Base-by-base conservation (phyloP, 2,888 invertebrate species). In the Parnassius glacialis region DNA sequence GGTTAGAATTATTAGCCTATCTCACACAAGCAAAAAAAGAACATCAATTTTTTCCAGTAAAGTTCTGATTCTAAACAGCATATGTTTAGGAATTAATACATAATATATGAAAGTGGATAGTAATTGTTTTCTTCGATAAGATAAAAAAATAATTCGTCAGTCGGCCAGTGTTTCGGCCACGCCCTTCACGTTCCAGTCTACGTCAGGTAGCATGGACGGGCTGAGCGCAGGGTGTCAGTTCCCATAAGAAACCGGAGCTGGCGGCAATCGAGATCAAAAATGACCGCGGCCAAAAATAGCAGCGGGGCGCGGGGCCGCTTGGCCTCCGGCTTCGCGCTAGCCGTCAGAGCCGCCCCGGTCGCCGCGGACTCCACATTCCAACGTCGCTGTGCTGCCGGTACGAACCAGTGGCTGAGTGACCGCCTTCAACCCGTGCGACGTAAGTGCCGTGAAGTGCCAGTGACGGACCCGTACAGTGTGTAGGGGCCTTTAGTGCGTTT, bases 331-430 rank as follows among this genome's bases (percentile, higher is more conserved):
- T 73, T 66, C 69, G 72, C 74, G 74, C 72, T 74, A 69, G 74
- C 79, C 78, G 74, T 74, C 93, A 94, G 94, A 94, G 93, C 93
- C 93, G 93, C 93, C 92, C 89, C 92, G 93, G 93, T 93, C 93
- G 93, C 92, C 92, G 94, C 93, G 93, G 93, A 93, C 93, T 93
- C 93, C 93, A 93, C 93, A 94, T 93, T 93, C 93, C 93, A 93
- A 93, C 93, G 91, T 87, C 87, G 90, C 88, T 87, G 87, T 86
- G 89, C 87, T 87, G 88, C 82, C 84, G 84, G 85, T 85, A 80
- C 76, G 80, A 83, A 81, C 84, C 85, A 81, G 85, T 87, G 87
- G 87, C 88, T 84, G 83, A 83, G 84, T 87, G 89, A 88, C 91
- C 90, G 89, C 81, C 87, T 88, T 88, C 87, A 71, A 83, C 86